Base-by-base conservation (phyloP, 2,113 vertebrate genomes). In the Nerophis ophidion region DNA sequence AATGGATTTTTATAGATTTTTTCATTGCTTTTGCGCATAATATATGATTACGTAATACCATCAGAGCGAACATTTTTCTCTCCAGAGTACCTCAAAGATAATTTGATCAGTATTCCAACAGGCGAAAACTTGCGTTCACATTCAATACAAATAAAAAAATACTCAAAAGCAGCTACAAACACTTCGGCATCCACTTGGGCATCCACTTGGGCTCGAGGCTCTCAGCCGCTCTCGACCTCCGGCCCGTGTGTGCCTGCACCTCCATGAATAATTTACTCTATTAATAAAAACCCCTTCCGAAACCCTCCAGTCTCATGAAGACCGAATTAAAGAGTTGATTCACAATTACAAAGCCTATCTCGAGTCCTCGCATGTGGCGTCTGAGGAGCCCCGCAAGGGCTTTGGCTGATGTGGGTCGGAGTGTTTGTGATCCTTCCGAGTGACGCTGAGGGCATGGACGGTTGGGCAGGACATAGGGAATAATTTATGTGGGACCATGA, bases 181-280 rank as follows among this genome's bases (percentile, higher is more conserved):
- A 81, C 80, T 81, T 76, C 70, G 61, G n/a, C n/a, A n/a, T n/a
- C n/a, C 58, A 63, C 49, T 62, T 62, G 62, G 26, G 71, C 36
- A 58, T 75, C 57, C 54, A 65, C 61, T 19, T 38, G 4, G 45
- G 50, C 38, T 66, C 54, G 60, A 45, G 60, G 65, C 77, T 82
- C 73, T 80, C 73, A 75, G 81, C 79, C 63, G 76, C 75, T 68
- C 56, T 80, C 85, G 80, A 86, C 84, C 84, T 81, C 73, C 72
- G 74, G 48, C 68, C 71, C 69, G 63, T 75, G 61, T 78, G 71
- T 42, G 64, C 66, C 63, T 69, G 77, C 82, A 81, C 76, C 72
- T 72, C 80, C 75, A 88, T 87, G 85, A 90, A 90, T 89, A 89
- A 85, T 88, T 90, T 83, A 79, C 57, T 52, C 74, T 79, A 87